Evolutionary conservation across 1,140 invertebrate genomes (phyloP).

Genomic region (Dryas iulia): DNA sequence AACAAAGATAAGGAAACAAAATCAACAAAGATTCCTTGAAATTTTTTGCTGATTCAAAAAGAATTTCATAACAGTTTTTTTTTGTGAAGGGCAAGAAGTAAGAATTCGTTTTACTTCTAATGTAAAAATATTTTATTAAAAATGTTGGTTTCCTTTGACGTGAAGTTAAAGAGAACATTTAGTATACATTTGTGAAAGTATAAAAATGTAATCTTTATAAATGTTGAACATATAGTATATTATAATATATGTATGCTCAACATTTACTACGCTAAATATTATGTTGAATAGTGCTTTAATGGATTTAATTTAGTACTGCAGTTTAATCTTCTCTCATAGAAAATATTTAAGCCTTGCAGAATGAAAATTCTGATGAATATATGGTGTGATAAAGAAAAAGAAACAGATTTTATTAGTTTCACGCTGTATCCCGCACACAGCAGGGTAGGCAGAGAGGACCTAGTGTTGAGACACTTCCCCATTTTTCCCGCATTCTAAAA

Average conservation of each 20-base stretch:
- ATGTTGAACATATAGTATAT: too few species aligned
- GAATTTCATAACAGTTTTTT: slow-evolving; percentile 10
- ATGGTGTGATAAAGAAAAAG: too few species aligned
- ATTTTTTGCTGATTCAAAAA: background rate
- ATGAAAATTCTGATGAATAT: too few species aligned
- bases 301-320: background rate
- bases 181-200: background rate
- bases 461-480: too few species aligned
- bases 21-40: slow-evolving; percentile 10
- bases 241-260: too few species aligned
- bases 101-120: slow-evolving; percentile 7
- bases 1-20: background rate
- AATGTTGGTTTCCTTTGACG: slow-evolving; percentile 15
- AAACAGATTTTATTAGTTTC: too few species aligned
- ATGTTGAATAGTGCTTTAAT: background rate
- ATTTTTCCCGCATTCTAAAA: too few species aligned
- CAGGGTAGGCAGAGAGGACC: too few species aligned
- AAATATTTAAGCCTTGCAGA: too few species aligned
- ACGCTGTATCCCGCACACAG: too few species aligned
- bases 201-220: background rate
- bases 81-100: background rate
- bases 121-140: slow-evolving; percentile 24
- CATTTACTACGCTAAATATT: too few species aligned
- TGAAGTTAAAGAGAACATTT: background rate
- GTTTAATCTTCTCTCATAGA: too few species aligned